Conservation (phyloP, 2,113 vertebrate species). For the Hippoglossus stenolepis region DNA sequence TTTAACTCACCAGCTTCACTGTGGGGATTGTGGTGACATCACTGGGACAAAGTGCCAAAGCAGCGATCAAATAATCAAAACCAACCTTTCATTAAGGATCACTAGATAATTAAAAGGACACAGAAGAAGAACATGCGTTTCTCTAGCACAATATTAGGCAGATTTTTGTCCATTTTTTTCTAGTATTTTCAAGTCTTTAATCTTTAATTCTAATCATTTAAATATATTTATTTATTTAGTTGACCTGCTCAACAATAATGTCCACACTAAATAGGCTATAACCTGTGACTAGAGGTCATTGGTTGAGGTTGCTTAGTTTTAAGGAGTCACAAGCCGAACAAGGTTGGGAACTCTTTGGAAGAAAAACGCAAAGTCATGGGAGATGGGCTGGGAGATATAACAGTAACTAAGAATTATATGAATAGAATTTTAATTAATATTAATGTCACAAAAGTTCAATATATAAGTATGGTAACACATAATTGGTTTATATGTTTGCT, state of each 20-base stretch:
- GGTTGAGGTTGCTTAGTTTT: not conserved
- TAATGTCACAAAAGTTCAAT: too few relatives aligned
- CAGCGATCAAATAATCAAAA: not conserved
- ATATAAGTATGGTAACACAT: too few relatives aligned
- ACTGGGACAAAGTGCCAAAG: constrained; percentile 8
- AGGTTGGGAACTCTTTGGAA: not conserved
- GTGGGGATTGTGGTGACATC: not conserved
- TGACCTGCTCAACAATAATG: not conserved
- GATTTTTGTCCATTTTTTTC: not conserved
- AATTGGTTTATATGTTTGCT: too few relatives aligned
- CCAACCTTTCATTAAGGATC: not conserved
- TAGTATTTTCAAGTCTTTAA: too few relatives aligned
- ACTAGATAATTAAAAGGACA: not conserved
- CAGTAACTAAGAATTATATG: too few relatives aligned
- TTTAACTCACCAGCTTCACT: not conserved
- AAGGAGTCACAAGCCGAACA: not conserved
- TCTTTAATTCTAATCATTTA: not conserved
- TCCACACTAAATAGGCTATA: not conserved
- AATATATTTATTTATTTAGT: not conserved
- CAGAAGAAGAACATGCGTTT: not conserved
- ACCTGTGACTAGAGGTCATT: not conserved
- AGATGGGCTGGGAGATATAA: too few relatives aligned
- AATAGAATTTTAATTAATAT: too few relatives aligned
- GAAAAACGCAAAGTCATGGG: not conserved
- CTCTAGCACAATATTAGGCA: not conserved